Percentiles rank a stretch among this genome's conserved stretches.
phyloP scores from a whole-genome alignment of 2,113 vertebrate genomes.

The Scopus umbretta region DNA sequence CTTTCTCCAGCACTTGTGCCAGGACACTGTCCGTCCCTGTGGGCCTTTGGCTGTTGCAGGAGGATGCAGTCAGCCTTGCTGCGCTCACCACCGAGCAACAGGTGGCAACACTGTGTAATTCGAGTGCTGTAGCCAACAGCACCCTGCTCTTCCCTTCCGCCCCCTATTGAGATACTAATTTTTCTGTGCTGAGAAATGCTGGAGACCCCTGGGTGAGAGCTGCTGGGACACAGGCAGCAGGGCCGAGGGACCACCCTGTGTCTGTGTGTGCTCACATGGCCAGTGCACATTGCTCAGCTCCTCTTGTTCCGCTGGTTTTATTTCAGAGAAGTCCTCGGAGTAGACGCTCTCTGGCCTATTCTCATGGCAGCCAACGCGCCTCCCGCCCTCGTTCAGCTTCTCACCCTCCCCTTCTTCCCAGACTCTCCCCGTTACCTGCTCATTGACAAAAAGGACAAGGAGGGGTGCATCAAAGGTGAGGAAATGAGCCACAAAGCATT shows the following conservation, averaged over 20 bases:
- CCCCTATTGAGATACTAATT: not conserved
- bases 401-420: constrained; percentile 78
- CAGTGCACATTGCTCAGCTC: not conserved
- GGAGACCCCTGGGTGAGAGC: not conserved
- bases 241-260: not conserved
- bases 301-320: not conserved
- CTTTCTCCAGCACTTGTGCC: rapidly evolving
- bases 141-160: not conserved
- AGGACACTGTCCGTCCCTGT: not conserved
- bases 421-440: constrained; percentile 83
- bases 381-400: constrained; percentile 73
- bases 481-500: not conserved
- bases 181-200: not conserved
- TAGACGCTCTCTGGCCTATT: constrained; percentile 72
- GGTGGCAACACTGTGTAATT: not conserved
- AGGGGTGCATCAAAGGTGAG: constrained; percentile 75
- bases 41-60: not conserved
- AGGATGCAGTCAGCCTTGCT: not conserved
- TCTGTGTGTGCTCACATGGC: rapidly evolving
- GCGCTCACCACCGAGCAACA: not conserved
- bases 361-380: constrained; percentile 71
- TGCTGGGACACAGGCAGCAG: rapidly evolving
- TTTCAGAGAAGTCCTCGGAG: constrained; percentile 79
- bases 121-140: not conserved
- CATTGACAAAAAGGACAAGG: constrained; percentile 73